phyloP scores from a whole-genome alignment of 2,797 vertebrate genomes.

The Carduelis carduelis region DNA sequence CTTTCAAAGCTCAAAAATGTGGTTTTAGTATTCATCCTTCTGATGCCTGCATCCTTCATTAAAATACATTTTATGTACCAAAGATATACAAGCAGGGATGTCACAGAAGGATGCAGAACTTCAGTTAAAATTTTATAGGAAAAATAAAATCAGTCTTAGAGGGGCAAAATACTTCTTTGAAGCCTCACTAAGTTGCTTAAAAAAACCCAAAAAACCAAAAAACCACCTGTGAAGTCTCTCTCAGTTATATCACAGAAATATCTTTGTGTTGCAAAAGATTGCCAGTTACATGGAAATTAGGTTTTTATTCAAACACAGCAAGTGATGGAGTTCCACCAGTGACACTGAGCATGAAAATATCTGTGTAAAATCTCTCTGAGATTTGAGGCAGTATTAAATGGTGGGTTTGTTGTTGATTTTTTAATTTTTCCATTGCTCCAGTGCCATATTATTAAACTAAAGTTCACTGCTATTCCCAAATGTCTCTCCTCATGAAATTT shows the following conservation, averaged over 20 bases:
- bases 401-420: not conserved
- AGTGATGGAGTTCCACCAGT: not conserved
- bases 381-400: not conserved
- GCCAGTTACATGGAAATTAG: conserved; percentile 2
- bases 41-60: not conserved
- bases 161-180: conserved; percentile 9
- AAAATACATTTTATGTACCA: not conserved
- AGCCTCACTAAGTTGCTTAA: not conserved
- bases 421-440: not conserved
- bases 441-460: not conserved
- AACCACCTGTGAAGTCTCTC: not conserved
- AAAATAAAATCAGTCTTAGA: not conserved
- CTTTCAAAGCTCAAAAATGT: not conserved
- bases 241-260: no score
- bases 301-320: not conserved
- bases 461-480: not conserved
- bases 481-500: not conserved
- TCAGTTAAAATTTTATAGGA: conserved; percentile 13
- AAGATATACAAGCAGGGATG: not conserved
- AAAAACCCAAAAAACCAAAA: not conserved
- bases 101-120: not conserved
- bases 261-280: conserved; percentile 33
- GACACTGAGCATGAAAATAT: not conserved
- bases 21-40: not conserved
- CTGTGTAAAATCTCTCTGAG: not conserved